Evolutionary conservation across 2,113 vertebrate genomes (phyloP), one percentile per base, ranked within the genome.

Genomic region (Panurus biarmicus): DNA sequence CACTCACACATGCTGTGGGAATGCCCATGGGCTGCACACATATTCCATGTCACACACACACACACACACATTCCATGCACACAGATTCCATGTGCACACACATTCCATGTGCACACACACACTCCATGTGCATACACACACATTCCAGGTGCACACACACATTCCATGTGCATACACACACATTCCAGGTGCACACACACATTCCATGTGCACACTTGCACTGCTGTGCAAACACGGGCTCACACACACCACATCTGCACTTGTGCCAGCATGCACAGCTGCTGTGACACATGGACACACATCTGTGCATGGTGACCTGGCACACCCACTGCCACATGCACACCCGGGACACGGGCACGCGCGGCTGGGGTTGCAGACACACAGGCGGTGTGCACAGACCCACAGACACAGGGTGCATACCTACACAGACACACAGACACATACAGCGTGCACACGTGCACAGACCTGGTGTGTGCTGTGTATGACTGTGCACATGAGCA

Each of bases 1-100:
- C 2, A 4, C 54, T 51, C 86, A 10, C 7, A 5, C 4, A 1
- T 1, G 0, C 82, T 7, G 16, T 12, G 35, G 71, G n/a, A 16
- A 23, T 29, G 61, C 11, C 44, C n/a, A 1, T 0, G 2, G 84
- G 23, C 33, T 13, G 18, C 2, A 1, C 35, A 18, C 18, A 5
- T 26, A 54, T 54, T 47, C 44, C 23, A 17, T 17, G 42, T 10
- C 47, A 29, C 44, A 38, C 40, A 36, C 26, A 75, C 60, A 35
- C 45, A 47, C 28, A 42, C 29, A 35, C 1, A 10, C 42, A 25
- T n/a, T 25, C 6, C 17, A 23, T 5, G 23, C 44, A 47, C 56
- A 36, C 21, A 48, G 20, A 17, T 2, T 36, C 26, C 10, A 20
- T 33, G 19, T 4, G 3, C 45, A 17, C 47, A 17, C 33, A 36